These are phyloP conservation scores for Nesoenas mayeri DNA, from an alignment of 2,113 vertebrate genomes.

Conservation along the genomic window DNA sequence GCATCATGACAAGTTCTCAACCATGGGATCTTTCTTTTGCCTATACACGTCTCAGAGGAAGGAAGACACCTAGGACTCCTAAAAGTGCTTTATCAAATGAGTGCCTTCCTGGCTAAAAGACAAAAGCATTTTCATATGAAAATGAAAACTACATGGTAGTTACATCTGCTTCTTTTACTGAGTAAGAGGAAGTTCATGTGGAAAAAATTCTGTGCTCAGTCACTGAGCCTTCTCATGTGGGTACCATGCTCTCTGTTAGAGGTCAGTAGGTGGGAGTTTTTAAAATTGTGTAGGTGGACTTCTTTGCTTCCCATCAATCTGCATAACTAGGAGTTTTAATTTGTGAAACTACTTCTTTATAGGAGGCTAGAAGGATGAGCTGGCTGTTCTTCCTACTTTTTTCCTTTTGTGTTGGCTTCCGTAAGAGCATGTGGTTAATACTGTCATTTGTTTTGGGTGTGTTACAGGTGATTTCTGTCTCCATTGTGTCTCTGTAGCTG, in stretches of 20 bases:
- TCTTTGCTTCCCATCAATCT: neutral
- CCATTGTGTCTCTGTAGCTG: neutral
- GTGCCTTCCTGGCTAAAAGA: neutral
- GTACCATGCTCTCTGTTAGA: neutral
- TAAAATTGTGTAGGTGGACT: neutral
- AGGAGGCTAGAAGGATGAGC: neutral
- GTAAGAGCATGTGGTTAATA: neutral
- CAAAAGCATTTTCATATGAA: neutral
- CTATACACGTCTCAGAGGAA: neutral
- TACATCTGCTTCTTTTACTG: neutral
- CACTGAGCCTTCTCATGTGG: neutral
- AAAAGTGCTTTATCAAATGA: neutral
- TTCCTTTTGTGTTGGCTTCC: neutral
- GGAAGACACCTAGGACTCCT: neutral
- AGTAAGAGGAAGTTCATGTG: neutral
- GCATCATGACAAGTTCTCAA: neutral
- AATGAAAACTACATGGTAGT: neutral
- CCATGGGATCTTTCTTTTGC: neutral
- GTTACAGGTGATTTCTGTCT: neutral
- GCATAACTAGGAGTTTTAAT: neutral
- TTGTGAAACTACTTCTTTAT: neutral
- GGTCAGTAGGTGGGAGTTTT: neutral
- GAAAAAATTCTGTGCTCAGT: neutral
- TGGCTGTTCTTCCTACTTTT: neutral
- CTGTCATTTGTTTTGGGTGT: neutral